phyloP scores from a whole-genome alignment of 2,113 vertebrate genomes.

The Petroica traversi region DNA sequence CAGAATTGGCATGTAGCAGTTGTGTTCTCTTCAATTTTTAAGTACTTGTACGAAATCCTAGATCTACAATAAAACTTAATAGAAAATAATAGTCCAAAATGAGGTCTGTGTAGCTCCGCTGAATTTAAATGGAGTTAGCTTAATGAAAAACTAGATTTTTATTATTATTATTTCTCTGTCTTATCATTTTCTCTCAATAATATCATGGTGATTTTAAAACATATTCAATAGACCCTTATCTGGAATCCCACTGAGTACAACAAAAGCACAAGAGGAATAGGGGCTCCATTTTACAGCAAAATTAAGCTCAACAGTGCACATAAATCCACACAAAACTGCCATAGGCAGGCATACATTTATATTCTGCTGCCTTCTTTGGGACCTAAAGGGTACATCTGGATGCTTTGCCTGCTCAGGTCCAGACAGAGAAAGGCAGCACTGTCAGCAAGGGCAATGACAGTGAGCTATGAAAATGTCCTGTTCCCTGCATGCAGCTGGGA shows the following conservation, averaged over 20 bases:
- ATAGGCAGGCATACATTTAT: neutral
- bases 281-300: neutral
- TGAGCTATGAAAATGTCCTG: neutral
- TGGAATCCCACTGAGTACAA: neutral
- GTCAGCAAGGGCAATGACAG: neutral
- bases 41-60: neutral
- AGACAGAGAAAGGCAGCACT: neutral
- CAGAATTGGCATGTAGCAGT: neutral
- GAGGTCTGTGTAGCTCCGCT: neutral
- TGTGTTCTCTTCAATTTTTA: neutral
- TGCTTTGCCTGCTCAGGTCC: neutral
- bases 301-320: neutral
- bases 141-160: neutral
- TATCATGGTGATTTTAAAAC: conserved; percentile 4
- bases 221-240: neutral
- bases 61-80: neutral
- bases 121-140: neutral
- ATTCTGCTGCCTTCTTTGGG: neutral
- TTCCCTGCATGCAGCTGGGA: fast-evolving
- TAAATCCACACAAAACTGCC: neutral
- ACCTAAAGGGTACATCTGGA: neutral
- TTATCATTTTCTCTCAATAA: neutral
- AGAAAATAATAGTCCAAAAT: neutral
- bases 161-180: neutral
- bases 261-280: neutral